These are phyloP conservation scores for Drosophila ogumai DNA, from an alignment of 1,140 invertebrate genomes.

Conservation along the genomic window DNA sequence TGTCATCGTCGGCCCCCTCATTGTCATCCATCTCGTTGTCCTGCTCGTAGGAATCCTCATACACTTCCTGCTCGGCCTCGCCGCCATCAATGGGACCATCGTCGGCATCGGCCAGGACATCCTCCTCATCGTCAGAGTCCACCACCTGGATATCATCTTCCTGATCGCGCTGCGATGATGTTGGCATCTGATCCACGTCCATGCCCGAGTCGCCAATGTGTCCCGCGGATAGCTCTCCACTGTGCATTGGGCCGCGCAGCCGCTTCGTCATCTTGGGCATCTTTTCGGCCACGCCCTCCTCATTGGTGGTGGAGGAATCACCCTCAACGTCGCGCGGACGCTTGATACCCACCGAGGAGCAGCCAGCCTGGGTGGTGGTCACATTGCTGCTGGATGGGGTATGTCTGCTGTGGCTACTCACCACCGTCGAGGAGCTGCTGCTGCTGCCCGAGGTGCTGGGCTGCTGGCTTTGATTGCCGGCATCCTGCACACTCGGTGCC, in stretches of 20 bases:
- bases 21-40: conserved; percentile 86
- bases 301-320: conserved; percentile 86
- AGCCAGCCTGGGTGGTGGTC: conserved; percentile 87
- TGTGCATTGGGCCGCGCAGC: conserved; percentile 79
- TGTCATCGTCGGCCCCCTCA: conserved; percentile 68
- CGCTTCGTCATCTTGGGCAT: conserved; percentile 84
- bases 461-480: conserved; percentile 83
- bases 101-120: conserved; percentile 85
- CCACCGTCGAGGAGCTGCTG: conserved; percentile 73
- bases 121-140: conserved; percentile 87
- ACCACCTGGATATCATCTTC: conserved; percentile 92
- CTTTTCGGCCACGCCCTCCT: conserved; percentile 85
- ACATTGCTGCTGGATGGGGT: conserved; percentile 87
- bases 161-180: conserved; percentile 92
- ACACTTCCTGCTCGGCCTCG: conserved; percentile 86
- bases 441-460: conserved; percentile 81
- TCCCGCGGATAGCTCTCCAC: conserved; percentile 59
- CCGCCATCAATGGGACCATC: conserved; percentile 85
- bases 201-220: conserved; percentile 86
- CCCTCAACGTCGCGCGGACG: conserved; percentile 87
- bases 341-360: conserved; percentile 82
- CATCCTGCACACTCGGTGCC: conserved; percentile 80
- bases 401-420: conserved; percentile 86
- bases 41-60: conserved; percentile 86
- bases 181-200: conserved; percentile 91